Conservation (phyloP, 2,113 vertebrate species). For the Camelus dromedarius region DNA sequence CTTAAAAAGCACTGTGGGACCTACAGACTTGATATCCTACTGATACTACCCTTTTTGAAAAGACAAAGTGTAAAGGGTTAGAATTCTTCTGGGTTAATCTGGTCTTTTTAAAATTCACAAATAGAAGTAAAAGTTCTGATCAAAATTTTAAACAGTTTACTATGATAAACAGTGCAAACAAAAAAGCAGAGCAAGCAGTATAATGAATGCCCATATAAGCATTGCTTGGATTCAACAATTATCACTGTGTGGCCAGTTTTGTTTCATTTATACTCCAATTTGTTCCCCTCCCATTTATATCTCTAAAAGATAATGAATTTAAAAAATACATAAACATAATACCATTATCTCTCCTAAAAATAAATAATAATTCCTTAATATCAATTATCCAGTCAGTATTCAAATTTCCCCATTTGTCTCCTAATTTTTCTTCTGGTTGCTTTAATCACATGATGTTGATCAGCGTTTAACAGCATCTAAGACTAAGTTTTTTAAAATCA, state of each 20-base stretch:
- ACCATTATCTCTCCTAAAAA: slow-evolving; percentile 10
- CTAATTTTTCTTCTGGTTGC: neutral
- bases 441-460: neutral
- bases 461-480: neutral
- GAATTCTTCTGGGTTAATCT: neutral
- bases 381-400: neutral
- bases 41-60: slow-evolving; percentile 14
- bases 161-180: neutral
- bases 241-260: neutral
- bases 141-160: neutral
- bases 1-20: neutral
- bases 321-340: neutral
- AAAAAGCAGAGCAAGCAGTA: neutral
- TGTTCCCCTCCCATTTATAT: neutral
- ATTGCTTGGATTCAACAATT: slow-evolving; percentile 18
- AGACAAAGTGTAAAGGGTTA: neutral
- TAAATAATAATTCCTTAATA: slow-evolving; percentile 34
- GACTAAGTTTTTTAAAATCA: neutral
- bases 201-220: neutral
- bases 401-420: neutral
- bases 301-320: neutral
- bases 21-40: slow-evolving; percentile 34
- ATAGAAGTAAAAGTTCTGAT: neutral
- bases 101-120: slow-evolving; percentile 43
- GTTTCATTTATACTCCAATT: slow-evolving; percentile 13